A percentile compares a stretch with the other conserved stretches of the same genome.
phyloP scores from a whole-genome alignment of 2,113 vertebrate species.

The Pteropus alecto region DNA sequence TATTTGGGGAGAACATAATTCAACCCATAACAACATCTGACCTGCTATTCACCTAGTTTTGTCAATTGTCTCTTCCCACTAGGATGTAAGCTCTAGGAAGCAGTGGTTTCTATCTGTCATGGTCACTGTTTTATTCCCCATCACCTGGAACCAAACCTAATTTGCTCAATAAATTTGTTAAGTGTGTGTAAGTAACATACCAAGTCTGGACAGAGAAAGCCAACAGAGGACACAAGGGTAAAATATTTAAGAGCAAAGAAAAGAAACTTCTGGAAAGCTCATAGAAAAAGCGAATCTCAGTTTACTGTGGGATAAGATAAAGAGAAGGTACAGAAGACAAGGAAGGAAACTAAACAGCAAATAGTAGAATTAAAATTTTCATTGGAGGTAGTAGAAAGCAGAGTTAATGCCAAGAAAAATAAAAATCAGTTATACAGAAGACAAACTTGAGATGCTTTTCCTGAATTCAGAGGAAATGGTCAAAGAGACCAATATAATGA shows the following conservation, averaged over 20 bases:
- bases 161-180: background rate
- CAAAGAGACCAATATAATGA: background rate
- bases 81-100: background rate
- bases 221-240: background rate
- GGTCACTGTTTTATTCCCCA: background rate
- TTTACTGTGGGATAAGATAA: background rate
- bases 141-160: background rate
- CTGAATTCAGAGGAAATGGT: conserved; percentile 11
- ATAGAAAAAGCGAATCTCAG: background rate
- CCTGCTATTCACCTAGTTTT: background rate
- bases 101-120: background rate
- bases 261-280: background rate
- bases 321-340: background rate
- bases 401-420: background rate
- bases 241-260: background rate
- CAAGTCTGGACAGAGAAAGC: background rate
- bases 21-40: background rate
- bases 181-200: background rate
- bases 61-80: background rate
- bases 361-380: background rate
- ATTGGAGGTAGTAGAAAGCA: background rate
- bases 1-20: background rate
- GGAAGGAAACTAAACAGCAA: background rate
- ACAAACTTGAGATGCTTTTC: conserved; percentile 7
- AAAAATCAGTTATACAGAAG: background rate